Base-by-base conservation (phyloP, 2,888 invertebrate genomes). In the Dynastes tityus region DNA sequence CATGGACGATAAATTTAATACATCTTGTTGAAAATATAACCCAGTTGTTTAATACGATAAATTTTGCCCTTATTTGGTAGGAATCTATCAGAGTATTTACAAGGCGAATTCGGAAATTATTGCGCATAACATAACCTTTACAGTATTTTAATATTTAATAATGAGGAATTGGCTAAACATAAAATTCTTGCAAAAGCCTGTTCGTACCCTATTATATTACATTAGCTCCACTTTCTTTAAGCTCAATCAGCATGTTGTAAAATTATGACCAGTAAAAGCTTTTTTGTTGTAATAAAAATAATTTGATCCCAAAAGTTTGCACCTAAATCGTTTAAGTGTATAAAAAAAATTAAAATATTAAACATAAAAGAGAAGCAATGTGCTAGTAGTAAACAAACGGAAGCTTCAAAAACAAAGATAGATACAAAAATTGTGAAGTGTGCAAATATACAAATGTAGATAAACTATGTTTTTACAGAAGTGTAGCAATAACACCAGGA, bases 371-470 rank as follows among this genome's bases (percentile, higher is more conserved):
- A 58, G 55, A 58, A 58, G 55, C 55, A 22, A 58, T 58, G 55
- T 58, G 55, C 55, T 58, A 22, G 22, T 58, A 58, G 22, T 58
- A 8, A 58, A 58, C 55, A 58, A 58, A 22, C 55, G 55, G 22
- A 58, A 58, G 55, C 55, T 16, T 22, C 55, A 58, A 58, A 58
- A 22, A 58, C 22, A 22, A 58, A 58, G 16, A 58, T 37, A 37
- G 6, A 37, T 22, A 58, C 22, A 58, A 58, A 58, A 58, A 58
- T n/a, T 16, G 55, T 58, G 55, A 58, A 58, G 55, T 53, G 22
- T 22, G n/a, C 55, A 58, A 58, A 58, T 58, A 58, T 58, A 58
- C 22, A 22, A 45, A 58, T 58, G 55, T 58, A 22, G 55, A 9
- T 58, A 58, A 58, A 22, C 55, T 58, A 58, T 58, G 16, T 58